A percentile compares a stretch with the other conserved stretches of the same genome.
phyloP scores from a whole-genome alignment of 2,113 vertebrate genomes.

The Benitochromis conjunctus region DNA sequence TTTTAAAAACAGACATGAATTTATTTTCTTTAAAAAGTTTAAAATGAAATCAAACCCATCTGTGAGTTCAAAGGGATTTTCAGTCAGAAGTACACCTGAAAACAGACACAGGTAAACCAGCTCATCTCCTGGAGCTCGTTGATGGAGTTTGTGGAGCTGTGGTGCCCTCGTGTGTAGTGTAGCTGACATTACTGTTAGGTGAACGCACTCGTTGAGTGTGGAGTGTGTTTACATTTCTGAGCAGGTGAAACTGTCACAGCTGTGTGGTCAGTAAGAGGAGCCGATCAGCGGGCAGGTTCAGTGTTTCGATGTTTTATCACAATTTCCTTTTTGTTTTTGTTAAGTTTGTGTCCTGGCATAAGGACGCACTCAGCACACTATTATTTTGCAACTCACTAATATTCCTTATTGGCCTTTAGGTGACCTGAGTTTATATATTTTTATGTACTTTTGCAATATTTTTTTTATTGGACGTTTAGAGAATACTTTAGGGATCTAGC shows the following conservation, averaged over 20 bases:
- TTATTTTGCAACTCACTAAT: background rate
- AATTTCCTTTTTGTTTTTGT: background rate
- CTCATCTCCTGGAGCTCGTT: background rate
- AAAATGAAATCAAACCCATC: background rate
- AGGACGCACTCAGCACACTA: background rate
- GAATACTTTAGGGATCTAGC: background rate
- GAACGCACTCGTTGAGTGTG: background rate
- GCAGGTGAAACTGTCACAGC: background rate
- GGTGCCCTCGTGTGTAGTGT: background rate
- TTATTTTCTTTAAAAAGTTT: background rate
- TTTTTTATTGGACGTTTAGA: background rate
- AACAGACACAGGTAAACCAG: background rate
- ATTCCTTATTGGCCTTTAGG: background rate
- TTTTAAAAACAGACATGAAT: background rate
- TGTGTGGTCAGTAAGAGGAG: background rate
- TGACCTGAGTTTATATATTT: background rate
- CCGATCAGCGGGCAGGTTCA: background rate
- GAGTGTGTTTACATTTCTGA: background rate
- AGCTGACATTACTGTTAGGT: background rate
- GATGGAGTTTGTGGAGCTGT: background rate
- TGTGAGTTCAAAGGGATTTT: background rate
- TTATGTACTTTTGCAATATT: background rate
- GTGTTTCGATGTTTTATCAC: background rate
- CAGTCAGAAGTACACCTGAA: background rate
- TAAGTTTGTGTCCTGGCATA: background rate